Evolutionary conservation across 2,888 invertebrate genomes (phyloP), one percentile per base, ranked within the genome.

Genomic region (Eupithecia subfuscata): DNA sequence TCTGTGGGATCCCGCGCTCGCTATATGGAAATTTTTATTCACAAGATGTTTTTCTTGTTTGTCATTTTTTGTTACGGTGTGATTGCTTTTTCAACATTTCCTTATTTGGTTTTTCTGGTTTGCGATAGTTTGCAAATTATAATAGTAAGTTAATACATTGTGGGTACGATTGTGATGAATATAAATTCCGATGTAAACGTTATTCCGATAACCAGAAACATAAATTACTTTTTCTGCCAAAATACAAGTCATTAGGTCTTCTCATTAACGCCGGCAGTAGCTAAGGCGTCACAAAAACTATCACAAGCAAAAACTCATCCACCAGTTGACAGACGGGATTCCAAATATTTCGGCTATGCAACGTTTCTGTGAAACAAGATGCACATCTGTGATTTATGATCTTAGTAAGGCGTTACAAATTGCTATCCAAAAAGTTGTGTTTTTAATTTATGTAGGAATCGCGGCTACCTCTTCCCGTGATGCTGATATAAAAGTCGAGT

Each of bases 331-430:
- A 94, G 92, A 92, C 90, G 89, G 85, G 89, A 89, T 91, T 89
- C 87, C 85, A 94, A 92, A 92, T 91, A 95, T 94, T 92, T 93
- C 93, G 88, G 89, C 92, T 90, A 92, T 92, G 92, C 89, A 82
- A 86, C 86, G 85, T 89, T 92, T 90, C 89, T 88, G 85, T 88
- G 92, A 92, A 92, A 93, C 91, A 92, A 91, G 90, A 91, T 87
- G 86, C 91, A 87, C 83, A 83, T 78, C 79, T 87, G 85, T 93
- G 92, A 93, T 92, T 94, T 93, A 93, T 91, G 87, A 86, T 84
- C 82, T 82, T 84, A 86, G 84, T 89, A 89, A 89, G 88, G 84
- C 87, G 88, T 90, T 91, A 93, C 93, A 93, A 93, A 94, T 93
- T 92, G 91, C 89, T 91, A 88, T 88, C 80, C 81, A 84, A 88